Conservation (phyloP, 2,888 invertebrate genomes). For the Hirtodrosophila trivittata region DNA sequence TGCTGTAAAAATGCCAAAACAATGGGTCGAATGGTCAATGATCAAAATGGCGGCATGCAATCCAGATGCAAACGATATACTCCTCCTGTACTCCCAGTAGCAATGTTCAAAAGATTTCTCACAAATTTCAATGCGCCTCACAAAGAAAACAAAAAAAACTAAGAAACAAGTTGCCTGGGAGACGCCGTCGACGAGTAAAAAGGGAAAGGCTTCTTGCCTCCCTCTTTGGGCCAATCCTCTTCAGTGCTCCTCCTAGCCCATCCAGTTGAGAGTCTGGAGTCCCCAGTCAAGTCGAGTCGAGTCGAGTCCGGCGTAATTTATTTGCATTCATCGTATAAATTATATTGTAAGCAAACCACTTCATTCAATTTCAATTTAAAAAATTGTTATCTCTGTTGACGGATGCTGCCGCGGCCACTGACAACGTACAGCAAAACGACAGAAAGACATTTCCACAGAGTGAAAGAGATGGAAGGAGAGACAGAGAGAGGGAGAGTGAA, state of each 20-base stretch:
- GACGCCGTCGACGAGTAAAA: constrained; percentile 48
- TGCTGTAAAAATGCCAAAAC: constrained; percentile 62
- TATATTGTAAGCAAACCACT: constrained; percentile 84
- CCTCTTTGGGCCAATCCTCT: background rate
- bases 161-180: constrained; percentile 48
- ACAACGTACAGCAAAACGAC: constrained; percentile 76
- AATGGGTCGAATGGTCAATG: constrained; percentile 54
- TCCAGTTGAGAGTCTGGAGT: constrained; percentile 24
- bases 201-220: constrained; percentile 53
- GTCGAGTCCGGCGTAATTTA: constrained; percentile 77
- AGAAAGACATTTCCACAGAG: constrained; percentile 67
- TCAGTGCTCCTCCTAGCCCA: background rate
- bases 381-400: constrained; percentile 83
- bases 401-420: constrained; percentile 81
- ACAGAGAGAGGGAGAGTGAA: constrained; percentile 18
- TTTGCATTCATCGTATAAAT: constrained; percentile 83
- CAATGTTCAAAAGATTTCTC: constrained; percentile 72
- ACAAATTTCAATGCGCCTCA: constrained; percentile 71
- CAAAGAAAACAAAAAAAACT: constrained; percentile 18
- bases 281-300: constrained; percentile 42
- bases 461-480: constrained; percentile 25
- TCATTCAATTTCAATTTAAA: constrained; percentile 84
- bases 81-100: constrained; percentile 28
- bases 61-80: constrained; percentile 76
- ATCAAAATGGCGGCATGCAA: constrained; percentile 74